Evolutionary conservation across 2,113 vertebrate species (phyloP), one percentile per base, ranked within the genome.

Genomic region (Ciconia maguari): DNA sequence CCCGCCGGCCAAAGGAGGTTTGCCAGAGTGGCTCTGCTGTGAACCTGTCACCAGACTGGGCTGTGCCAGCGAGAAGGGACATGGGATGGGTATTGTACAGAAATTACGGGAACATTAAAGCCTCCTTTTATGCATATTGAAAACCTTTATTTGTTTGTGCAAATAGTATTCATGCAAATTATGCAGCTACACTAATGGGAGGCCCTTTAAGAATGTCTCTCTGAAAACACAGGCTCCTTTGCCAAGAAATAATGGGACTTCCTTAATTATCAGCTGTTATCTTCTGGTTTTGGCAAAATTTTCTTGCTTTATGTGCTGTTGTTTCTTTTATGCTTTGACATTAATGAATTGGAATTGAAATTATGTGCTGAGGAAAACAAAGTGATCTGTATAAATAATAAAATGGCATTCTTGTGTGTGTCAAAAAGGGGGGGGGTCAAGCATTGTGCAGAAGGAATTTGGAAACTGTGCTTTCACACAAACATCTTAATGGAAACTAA

Each of bases 191-290:
- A 48, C 51, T 96, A 79, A 95, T 90, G 64, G 85, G 69, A 94
- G 38, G 87, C 87, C 54, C 82, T 95, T 97, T 93, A 96, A 95
- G 95, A 95, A 88, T 91, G 80, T 84, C 82, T 61, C 68, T 94
- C 82, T 94, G 71, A 85, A 94, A 95, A 93, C 76, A 93, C 36
- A 71, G 60, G 42, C 66, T 84, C 41, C 69, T 94, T 90, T 95
- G 94, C 92, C 89, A 94, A 90, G 61, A 93, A 90, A 95, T 91
- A 96, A 96, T 94, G 80, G 83, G 91, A 93, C 86, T 85, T 96
- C 80, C 89, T 94, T 90, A 97, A 96, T 96, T 94, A 92, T 96
- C 87, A 94, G 82, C 87, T 90, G 84, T 87, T 96, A 85, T 97
- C 80, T 95, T 89, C 93, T 96, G 87, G 13, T 19, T 93, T 85